Percentiles rank a stretch among this genome's conserved stretches.
phyloP scores from a whole-genome alignment of 2,113 vertebrate species.

The Calyptomena viridis region DNA sequence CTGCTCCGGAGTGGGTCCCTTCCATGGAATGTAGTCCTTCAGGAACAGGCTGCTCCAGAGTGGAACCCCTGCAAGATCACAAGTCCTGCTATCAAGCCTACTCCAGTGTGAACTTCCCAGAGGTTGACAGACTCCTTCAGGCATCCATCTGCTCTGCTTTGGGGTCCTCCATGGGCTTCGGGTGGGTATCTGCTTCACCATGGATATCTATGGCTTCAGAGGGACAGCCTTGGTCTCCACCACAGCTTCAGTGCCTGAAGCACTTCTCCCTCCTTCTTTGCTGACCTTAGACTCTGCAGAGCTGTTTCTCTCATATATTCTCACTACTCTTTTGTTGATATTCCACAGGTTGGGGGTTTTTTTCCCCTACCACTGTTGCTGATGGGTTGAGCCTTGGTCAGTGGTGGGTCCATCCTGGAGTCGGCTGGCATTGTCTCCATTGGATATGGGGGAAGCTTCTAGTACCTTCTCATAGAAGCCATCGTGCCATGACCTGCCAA shows the following conservation, averaged over 20 bases:
- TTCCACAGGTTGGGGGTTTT: fast-evolving
- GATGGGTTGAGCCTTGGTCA: background rate
- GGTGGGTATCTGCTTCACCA: background rate
- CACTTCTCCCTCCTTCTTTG: background rate
- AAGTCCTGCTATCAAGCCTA: background rate
- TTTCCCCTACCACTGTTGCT: background rate
- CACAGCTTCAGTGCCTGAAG: background rate
- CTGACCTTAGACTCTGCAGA: background rate
- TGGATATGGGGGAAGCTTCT: background rate
- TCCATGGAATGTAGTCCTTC: background rate
- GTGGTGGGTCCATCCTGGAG: background rate
- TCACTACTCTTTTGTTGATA: background rate
- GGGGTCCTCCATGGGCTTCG: too few species aligned
- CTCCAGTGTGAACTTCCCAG: fast-evolving
- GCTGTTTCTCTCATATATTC: background rate
- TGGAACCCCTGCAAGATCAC: background rate
- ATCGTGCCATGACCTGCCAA: too few species aligned
- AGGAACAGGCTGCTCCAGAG: background rate
- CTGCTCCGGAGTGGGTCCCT: background rate
- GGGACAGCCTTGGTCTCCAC: background rate
- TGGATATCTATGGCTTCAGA: background rate
- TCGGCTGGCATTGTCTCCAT: background rate
- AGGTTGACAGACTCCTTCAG: background rate
- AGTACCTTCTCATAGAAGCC: background rate
- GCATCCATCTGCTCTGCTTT: background rate